Base-by-base conservation (phyloP, 1,140 invertebrate species). In the Manduca sexta region DNA sequence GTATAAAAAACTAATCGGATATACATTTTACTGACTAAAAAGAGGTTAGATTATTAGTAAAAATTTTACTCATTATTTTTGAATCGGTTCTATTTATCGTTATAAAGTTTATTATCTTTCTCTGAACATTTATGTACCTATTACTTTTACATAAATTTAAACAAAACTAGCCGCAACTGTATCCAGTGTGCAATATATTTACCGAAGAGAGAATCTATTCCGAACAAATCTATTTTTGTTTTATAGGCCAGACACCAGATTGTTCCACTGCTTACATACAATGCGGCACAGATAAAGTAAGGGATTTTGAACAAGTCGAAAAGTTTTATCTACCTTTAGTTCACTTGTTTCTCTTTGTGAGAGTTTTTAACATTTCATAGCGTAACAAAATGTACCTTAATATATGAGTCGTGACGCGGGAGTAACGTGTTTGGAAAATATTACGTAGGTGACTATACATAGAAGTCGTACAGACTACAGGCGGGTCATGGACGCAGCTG, bases 141-240 rank as follows among this genome's bases (percentile, higher is more conserved):
- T 26, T 26, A 5, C 21, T 2, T 26, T 26, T 8, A 26, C 21
- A 26, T 26, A 1, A 5, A 5, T 26, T n/a, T n/a, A 35, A n/a
- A 35, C n/a, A 35, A 35, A 26, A 26, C 21, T 26, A 8, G 21
- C 21, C 21, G n/a, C 21, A 26, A 26, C 21, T 26, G 21, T 5
- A 26, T 26, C 21, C 21, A 26, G 4, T 26, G 8, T 26, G 21
- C 21, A 26, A 26, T 26, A 26, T 26, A 26, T 26, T 26, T 26
- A 26, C 1, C 21, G 0, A 26, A 8, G 4, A 26, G 1, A 26
- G 21, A 8, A 26, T 26, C 21, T 26, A 26, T 26, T 26, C 21
- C 4, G 34, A 44, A 46, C 42, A 44, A 53, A 53, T 49, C 52
- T 55, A 55, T 55, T 55, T 54, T 55, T 45, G 46, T 49, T 55